Base-by-base conservation (phyloP, 2,797 vertebrate species). In the Thripadectes ignobilis region DNA sequence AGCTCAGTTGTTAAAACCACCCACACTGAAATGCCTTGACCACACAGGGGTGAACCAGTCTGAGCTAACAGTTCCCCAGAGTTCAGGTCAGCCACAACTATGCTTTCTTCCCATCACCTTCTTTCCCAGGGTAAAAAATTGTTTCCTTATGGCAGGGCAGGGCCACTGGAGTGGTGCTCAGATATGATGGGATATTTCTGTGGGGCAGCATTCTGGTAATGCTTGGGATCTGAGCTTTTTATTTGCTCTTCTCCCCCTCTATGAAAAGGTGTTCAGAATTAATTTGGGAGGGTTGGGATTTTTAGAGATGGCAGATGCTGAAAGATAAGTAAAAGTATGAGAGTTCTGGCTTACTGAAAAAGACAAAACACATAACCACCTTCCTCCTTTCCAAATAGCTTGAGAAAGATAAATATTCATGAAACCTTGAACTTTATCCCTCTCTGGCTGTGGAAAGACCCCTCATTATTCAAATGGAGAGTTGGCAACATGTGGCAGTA, bases 1-100 rank as follows among this genome's bases (percentile, higher is more conserved):
- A 71, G 63, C 71, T 87, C 39, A 72, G 61, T 59, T 88, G 62
- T 84, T 81, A 71, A 90, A 96, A 51, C 79, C 85, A 91, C 85
- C 71, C 54, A 77, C 46, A 12, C 29, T 75, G 80, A 67, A 82
- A 71, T 67, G 65, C 68, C 14, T 65, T 65, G 57, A 45, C 80
- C 57, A 45, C 61, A 36, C 63, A 62, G 32, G 43, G 13, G 57
- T 66, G 68, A 87, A 49, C 23, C 24, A 36, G 34, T 54, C 17
- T 21, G 43, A 81, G 63, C 51, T 58, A 80, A 51, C 46, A 46
- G 46, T 58, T 87, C 51, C 58, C 45, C n/a, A 10, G 61, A 61
- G 75, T 48, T 85, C 65, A 11, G 12, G 54, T 74, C 74, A 89
- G 52, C 34, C 71, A 85, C 29, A 79, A 45, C 39, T 75, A 2